Evolutionary conservation across 2,113 vertebrate genomes (phyloP).

Genomic region (Herpetotheres cachinnans): DNA sequence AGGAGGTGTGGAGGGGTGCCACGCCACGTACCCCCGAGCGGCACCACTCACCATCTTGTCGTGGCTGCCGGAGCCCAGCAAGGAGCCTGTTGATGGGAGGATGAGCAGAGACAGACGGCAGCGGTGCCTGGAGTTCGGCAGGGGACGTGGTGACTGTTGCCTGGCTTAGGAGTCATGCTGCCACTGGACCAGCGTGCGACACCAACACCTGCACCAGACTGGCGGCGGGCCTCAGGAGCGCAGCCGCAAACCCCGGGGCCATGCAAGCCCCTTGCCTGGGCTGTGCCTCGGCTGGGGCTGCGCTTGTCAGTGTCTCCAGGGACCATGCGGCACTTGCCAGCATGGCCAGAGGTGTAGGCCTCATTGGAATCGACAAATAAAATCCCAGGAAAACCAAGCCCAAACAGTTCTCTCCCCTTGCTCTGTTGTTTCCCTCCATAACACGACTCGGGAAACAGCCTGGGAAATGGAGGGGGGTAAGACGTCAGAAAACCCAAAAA

Average conservation of each 20-base stretch:
- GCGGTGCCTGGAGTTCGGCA: fast-evolving
- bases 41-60: fast-evolving
- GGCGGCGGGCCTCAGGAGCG: fast-evolving
- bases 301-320: not conserved
- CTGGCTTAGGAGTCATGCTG: not conserved
- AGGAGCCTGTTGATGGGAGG: fast-evolving
- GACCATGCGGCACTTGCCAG: not conserved
- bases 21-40: fast-evolving
- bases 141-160: fast-evolving
- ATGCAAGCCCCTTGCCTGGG: not conserved
- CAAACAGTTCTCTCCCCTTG: no score
- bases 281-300: not conserved
- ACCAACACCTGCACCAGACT: no score
- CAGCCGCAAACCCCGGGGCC: not conserved
- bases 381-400: no score
- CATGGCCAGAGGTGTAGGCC: not conserved
- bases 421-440: no score
- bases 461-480: no score
- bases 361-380: no score
- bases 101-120: not conserved
- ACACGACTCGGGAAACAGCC: no score
- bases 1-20: fast-evolving
- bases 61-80: not conserved
- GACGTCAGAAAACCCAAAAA: no score
- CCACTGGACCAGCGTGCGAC: not conserved